Evolutionary conservation across 53 echinoderm and acorn worm genomes (phyloP).

Genomic region (Astropecten irregularis): DNA sequence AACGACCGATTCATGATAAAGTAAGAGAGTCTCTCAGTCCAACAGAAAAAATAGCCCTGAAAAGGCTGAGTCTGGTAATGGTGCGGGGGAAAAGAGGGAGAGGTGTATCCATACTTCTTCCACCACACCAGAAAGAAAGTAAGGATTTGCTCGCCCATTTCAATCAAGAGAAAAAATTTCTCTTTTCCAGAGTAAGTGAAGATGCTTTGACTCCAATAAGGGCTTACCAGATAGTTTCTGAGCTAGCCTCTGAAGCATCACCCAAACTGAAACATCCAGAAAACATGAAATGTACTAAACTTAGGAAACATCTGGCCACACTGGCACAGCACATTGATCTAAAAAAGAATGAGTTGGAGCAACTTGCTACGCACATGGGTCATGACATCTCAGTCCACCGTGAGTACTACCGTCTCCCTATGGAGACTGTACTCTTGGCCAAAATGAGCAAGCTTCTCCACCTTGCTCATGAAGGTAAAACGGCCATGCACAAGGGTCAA

Average conservation of each 20-base stretch:
- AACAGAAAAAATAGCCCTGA: neutral
- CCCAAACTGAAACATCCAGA: conserved; percentile 50
- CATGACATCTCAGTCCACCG: conserved; percentile 45
- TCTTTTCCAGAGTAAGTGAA: neutral
- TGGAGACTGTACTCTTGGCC: no score
- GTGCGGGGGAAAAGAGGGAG: conserved; percentile 38
- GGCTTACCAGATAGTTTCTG: neutral
- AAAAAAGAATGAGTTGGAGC: conserved; percentile 48
- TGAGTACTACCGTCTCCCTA: conserved; percentile 57
- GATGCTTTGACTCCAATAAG: neutral
- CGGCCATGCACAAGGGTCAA: neutral
- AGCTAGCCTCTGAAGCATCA: conserved; percentile 21
- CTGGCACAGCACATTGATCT: conserved; percentile 52
- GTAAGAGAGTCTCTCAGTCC: conserved; percentile 7
- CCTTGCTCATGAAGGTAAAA: conserved; percentile 23
- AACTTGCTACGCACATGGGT: conserved; percentile 55
- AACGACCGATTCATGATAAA: neutral
- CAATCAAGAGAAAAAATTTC: conserved; percentile 14
- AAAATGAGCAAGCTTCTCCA: conserved; percentile 16
- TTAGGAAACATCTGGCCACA: conserved; percentile 60
- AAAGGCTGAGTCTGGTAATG: conserved; percentile 13
- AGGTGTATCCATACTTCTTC: conserved; percentile 35
- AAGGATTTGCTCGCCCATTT: conserved; percentile 9
- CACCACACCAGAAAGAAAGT: neutral
- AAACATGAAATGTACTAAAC: conserved; percentile 46